Conservation (phyloP, 2,113 vertebrate species). For the Chrysochloris asiatica region DNA sequence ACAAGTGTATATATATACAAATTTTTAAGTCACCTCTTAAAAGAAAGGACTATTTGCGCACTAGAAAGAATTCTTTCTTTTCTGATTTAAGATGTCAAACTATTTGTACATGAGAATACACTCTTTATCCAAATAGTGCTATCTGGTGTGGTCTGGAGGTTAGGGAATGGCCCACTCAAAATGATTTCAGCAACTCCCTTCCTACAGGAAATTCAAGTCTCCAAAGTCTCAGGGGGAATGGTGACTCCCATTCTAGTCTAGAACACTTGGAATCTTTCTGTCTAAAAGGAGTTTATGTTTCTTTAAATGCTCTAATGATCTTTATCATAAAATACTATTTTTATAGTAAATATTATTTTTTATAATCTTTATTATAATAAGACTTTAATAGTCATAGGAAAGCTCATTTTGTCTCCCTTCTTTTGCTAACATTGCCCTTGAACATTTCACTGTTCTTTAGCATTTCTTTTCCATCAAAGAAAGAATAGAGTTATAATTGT, state of each 20-base stretch:
- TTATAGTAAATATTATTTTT: too few relatives aligned
- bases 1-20: neutral
- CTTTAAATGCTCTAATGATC: neutral
- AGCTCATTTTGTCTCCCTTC: neutral
- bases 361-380: too few relatives aligned
- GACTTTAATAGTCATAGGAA: too few relatives aligned
- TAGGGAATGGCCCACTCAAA: neutral
- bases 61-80: neutral
- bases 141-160: neutral
- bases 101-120: neutral
- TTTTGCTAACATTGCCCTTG: neutral
- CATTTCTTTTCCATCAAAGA: slow-evolving; percentile 11
- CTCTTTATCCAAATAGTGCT: neutral
- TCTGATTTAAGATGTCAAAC: neutral
- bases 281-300: slow-evolving; percentile 23
- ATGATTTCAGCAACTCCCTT: neutral
- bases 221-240: neutral
- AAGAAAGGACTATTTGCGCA: neutral
- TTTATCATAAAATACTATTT: too few relatives aligned
- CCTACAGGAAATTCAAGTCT: neutral
- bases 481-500: neutral
- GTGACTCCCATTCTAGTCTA: neutral
- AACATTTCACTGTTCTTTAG: neutral
- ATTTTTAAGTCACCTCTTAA: neutral
- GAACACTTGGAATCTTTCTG: neutral